Evolutionary conservation across 2,888 invertebrate genomes (phyloP), one percentile per base, ranked within the genome.

Genomic region (Euproctis similis): DNA sequence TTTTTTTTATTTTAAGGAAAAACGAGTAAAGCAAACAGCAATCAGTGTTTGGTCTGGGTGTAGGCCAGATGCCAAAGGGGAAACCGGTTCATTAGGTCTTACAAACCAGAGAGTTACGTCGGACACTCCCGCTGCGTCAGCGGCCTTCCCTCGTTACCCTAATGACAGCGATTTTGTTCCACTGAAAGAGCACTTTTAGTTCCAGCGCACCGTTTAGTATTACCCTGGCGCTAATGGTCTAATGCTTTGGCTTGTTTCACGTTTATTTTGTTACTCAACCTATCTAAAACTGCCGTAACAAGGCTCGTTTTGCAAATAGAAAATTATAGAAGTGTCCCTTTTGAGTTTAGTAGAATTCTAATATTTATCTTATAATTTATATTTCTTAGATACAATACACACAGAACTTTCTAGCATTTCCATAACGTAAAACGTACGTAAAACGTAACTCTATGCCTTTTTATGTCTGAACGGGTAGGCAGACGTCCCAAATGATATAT

Each of bases 141-240:
- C 74, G 53, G 55, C 60, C 60, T 58, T 50, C 68, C 66, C 77
- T 78, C 81, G 80, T 80, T 80, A 80, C 71, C 67, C 74, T 82
- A 82, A 82, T 78, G 80, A 78, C 69, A 76, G 67, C 75, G 72
- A 80, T 80, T 80, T 76, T 64, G 67, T 70, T 70, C 64, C 62
- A 59, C 59, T 61, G 65, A 61, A 63, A 67, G 70, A 70, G 68
- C 64, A 74, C 69, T 77, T 76, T 77, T 72, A 72, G 74, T 75
- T 73, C 59, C 56, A 61, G 55, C 53, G 61, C 65, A 59, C 65
- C 72, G 72, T 76, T 73, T 74, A 70, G 71, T 74, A 67, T 71
- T 73, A 61, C 70, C 63, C 69, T n/a, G 59, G 62, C 59, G 58
- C 68, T 77, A 78, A 78, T 78, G 73, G 66, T 60, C 67, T 66